Evolutionary conservation across 2,113 vertebrate species (phyloP).

Genomic region (Girardinichthys multiradiatus): DNA sequence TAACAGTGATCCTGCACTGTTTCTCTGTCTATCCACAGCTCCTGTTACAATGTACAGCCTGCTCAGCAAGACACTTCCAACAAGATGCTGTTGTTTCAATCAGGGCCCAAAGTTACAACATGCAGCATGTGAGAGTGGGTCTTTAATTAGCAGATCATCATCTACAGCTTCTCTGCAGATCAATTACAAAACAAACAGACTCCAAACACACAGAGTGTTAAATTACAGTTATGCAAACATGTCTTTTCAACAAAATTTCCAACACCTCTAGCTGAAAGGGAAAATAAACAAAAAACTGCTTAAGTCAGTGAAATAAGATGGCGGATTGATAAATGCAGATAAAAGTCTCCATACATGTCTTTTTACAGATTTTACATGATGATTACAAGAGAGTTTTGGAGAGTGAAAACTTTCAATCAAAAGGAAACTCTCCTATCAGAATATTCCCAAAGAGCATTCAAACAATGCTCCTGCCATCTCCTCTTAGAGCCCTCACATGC

Average conservation of each 20-base stretch:
- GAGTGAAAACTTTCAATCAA: background rate
- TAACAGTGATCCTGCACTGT: slow-evolving; percentile 87
- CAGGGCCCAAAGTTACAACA: slow-evolving; percentile 43
- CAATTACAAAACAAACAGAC: too few relatives aligned
- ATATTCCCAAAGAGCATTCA: background rate
- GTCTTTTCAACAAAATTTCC: too few relatives aligned
- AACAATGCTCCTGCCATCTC: background rate
- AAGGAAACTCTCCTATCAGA: background rate
- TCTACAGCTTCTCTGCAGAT: too few relatives aligned
- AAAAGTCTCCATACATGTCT: too few relatives aligned
- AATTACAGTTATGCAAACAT: too few relatives aligned
- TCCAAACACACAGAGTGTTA: background rate
- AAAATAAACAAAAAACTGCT: too few relatives aligned
- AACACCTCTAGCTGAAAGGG: too few relatives aligned
- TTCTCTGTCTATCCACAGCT: slow-evolving; percentile 79
- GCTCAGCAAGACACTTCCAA: too few relatives aligned
- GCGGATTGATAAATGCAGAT: too few relatives aligned
- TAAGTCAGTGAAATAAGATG: too few relatives aligned
- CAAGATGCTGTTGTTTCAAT: slow-evolving; percentile 75
- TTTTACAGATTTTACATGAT: too few relatives aligned
- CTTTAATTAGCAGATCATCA: background rate
- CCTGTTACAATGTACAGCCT: slow-evolving; percentile 71
- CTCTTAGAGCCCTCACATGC: background rate
- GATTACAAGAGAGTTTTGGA: too few relatives aligned
- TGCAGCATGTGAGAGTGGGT: slow-evolving; percentile 54